These are phyloP conservation scores for Macrotus californicus DNA, from an alignment of 2,113 vertebrate genomes.

Conservation along the genomic window DNA sequence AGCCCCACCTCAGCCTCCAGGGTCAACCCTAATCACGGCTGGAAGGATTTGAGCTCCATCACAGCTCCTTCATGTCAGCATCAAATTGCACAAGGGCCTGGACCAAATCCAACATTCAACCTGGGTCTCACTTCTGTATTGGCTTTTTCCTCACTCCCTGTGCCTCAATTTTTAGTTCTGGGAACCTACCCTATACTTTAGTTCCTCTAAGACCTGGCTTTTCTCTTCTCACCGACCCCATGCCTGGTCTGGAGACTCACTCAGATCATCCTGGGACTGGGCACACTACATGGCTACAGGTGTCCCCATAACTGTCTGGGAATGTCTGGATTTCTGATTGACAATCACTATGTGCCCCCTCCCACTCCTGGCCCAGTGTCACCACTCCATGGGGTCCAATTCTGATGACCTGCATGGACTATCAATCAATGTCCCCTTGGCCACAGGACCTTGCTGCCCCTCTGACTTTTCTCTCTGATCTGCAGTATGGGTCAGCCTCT, in stretches of 20 bases:
- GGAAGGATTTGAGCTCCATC: neutral
- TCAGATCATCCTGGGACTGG: neutral
- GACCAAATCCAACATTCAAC: neutral
- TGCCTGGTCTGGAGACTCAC: neutral
- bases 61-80: neutral
- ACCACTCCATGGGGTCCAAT: neutral
- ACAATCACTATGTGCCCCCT: neutral
- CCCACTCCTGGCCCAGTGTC: neutral
- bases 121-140: neutral
- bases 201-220: neutral
- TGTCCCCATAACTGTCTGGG: neutral
- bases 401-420: neutral
- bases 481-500: neutral
- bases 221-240: neutral
- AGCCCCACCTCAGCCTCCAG: neutral
- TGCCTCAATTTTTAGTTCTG: neutral
- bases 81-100: neutral
- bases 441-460: neutral
- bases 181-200: neutral
- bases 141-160: neutral
- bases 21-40: neutral
- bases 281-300: neutral
- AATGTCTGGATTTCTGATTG: neutral
- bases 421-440: neutral
- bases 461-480: neutral